Base-by-base conservation (phyloP, 2,113 vertebrate species). In the Dipodomys ordii region DNA sequence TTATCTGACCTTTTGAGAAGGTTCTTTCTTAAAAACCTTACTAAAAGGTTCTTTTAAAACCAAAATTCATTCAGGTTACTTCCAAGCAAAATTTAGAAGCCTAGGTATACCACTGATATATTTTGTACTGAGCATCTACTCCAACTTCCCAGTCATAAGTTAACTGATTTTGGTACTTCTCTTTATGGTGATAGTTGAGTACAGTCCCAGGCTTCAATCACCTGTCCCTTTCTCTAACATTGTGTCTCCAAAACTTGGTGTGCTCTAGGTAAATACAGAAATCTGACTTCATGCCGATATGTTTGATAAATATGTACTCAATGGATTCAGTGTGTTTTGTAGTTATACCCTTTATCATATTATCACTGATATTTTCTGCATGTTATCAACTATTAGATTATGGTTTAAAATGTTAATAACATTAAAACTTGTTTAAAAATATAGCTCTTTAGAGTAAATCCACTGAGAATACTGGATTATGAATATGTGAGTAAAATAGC, bases 351-450 rank as follows among this genome's bases (percentile, higher is more conserved):
- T 83, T 72, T 46, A 64, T 82, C 65, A 74, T 30, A 10, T n/a
- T 30, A 39, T 39, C 39, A 39, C 39, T 39, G 39, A 39, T 77
- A 68, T 77, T 77, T 68, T 83, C 27, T 57, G 64, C 25, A 57
- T 67, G 53, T 73, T 69, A 86, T 23, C 0, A 85, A 25, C 7
- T 27, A 81, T 53, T 82, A 27, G 85, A 74, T 81, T 4, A 39
- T 39, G 39, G 39, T 22, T 25, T 60, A 60, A 79, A 53, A 9
- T 69, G 15, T 67, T 71, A 35, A 7, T 53, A 30, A 39, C 19
- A 69, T 39, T 91, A 44, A 60, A 6, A 11, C 87, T 92, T 69
- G 6, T 89, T 87, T 30, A 25, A 69, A 88, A 86, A 71, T 4
- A 64, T 3, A 90, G 53, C 53, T 88, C 28, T 39, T 39, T 39